Conservation (phyloP, 2,888 invertebrate species). For the Biston stratarius region DNA sequence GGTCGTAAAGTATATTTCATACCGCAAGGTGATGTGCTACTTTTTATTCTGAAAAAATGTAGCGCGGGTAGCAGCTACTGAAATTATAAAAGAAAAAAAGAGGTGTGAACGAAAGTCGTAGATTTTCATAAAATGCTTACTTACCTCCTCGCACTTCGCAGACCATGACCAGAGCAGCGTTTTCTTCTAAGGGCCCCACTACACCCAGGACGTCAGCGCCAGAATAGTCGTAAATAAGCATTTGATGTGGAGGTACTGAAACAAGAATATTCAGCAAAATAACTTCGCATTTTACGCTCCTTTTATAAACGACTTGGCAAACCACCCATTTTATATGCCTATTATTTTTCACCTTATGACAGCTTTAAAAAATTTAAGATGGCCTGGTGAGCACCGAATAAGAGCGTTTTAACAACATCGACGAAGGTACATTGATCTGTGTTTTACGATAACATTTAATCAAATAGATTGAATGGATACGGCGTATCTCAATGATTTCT, state of each 20-base stretch:
- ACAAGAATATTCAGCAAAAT: conserved; percentile 58
- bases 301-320: conserved; percentile 37
- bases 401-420: conserved; percentile 13
- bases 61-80: too few species aligned
- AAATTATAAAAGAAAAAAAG: too few species aligned
- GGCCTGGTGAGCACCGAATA: conserved; percentile 4
- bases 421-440: conserved; percentile 1
- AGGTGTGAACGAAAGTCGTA: too few species aligned
- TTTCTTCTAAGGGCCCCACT: conserved; percentile 94
- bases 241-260: conserved; percentile 95
- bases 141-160: conserved; percentile 96
- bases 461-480: conserved; percentile 7
- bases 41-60: too few species aligned
- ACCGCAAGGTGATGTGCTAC: too few species aligned
- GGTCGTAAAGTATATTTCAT: too few species aligned
- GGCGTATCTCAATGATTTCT: background rate
- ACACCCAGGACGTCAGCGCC: conserved; percentile 93
- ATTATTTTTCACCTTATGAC: conserved; percentile 37
- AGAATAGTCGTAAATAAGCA: conserved; percentile 93
- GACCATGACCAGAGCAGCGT: conserved; percentile 91
- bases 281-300: conserved; percentile 33
- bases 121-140: too few species aligned
- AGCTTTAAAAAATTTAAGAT: conserved; percentile 34
- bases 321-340: conserved; percentile 35
- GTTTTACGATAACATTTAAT: conserved; percentile 10